Evolutionary conservation across 1,140 invertebrate genomes (phyloP).

Genomic region (Harlomillsia oculata): DNA sequence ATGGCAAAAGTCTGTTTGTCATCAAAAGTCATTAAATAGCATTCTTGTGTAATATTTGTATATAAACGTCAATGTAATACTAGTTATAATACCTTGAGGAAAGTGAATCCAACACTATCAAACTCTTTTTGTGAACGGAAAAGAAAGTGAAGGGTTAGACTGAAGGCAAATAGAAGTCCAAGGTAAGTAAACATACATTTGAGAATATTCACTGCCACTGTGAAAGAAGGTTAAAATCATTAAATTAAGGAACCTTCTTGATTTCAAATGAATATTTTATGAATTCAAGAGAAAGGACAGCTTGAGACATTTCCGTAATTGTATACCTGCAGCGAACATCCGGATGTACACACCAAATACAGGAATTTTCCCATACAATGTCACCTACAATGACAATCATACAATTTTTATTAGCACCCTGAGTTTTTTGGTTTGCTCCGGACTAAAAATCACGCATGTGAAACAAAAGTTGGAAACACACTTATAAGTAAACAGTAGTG

Average conservation of each 20-base stretch:
- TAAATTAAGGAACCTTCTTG: neutral
- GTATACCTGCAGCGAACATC: slow-evolving; percentile 21
- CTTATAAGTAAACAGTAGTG: neutral
- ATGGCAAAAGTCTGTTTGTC: slow-evolving; percentile 35
- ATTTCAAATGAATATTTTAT: neutral
- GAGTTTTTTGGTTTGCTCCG: neutral
- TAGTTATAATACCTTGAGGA: slow-evolving; percentile 32
- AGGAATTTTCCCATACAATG: slow-evolving; percentile 36
- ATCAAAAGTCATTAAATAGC: neutral
- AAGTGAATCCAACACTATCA: slow-evolving; percentile 36
- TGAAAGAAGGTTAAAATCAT: neutral
- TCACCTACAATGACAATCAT: slow-evolving; percentile 21
- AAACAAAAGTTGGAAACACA: neutral
- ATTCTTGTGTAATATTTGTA: neutral
- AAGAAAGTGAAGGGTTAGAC: slow-evolving; percentile 35
- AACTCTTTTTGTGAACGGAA: slow-evolving; percentile 35
- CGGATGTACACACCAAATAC: slow-evolving; percentile 35
- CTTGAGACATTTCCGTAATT: too few relatives aligned
- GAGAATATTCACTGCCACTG: slow-evolving; percentile 33
- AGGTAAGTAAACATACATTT: slow-evolving; percentile 36
- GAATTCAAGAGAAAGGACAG: neutral
- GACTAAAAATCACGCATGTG: neutral
- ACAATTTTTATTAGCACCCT: too few relatives aligned
- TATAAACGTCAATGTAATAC: neutral
- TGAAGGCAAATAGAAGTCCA: slow-evolving; percentile 36